These are phyloP conservation scores for Prunella fulvescens DNA, from an alignment of 2,113 vertebrate species.

Conservation along the genomic window DNA sequence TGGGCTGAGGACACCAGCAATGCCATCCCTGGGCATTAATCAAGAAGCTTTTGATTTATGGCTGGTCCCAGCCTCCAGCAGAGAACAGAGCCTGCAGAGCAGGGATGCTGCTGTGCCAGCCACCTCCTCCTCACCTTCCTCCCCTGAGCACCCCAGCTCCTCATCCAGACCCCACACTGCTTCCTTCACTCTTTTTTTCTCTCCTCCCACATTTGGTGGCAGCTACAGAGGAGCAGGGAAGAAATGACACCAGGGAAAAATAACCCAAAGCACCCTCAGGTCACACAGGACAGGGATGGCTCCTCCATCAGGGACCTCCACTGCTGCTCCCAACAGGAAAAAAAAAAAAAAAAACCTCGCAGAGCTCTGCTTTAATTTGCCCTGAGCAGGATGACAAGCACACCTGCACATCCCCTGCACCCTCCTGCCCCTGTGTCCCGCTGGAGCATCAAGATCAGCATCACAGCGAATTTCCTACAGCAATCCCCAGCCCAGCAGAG, in stretches of 20 bases:
- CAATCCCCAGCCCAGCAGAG: background rate
- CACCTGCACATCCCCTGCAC: accelerated
- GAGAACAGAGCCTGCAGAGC: accelerated
- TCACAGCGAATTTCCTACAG: accelerated
- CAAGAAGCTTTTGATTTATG: background rate
- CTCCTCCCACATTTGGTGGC: background rate
- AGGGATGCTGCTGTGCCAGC: background rate
- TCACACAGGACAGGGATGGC: accelerated
- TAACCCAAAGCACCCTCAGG: accelerated
- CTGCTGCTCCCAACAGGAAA: background rate
- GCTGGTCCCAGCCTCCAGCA: background rate
- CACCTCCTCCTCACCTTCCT: background rate
- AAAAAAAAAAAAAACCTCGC: background rate
- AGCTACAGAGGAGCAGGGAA: background rate
- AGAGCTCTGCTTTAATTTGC: background rate
- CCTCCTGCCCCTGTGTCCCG: background rate
- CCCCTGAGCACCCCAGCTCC: background rate
- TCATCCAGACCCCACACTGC: accelerated
- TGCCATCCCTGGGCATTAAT: background rate
- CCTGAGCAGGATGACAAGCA: background rate
- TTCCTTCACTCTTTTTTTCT: background rate
- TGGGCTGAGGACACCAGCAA: background rate
- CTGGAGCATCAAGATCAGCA: background rate
- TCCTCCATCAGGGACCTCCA: background rate
- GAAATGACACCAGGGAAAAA: background rate